Conservation (phyloP, 2,888 invertebrate species). For the Leucophenga montana region DNA sequence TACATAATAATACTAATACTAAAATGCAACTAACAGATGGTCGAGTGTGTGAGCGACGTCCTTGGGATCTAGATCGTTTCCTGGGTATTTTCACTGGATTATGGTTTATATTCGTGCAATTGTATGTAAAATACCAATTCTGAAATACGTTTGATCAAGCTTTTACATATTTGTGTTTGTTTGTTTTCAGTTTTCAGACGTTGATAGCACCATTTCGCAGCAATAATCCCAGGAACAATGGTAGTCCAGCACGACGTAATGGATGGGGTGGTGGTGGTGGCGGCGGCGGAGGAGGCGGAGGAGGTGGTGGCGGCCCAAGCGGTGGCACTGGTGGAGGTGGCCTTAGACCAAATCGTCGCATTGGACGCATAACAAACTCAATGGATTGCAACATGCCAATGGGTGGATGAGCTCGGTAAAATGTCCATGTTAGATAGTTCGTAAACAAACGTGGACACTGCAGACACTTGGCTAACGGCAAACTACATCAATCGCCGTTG, state of each 20-base stretch:
- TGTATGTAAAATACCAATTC: slow-evolving; percentile 49
- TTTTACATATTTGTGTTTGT: background rate
- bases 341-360: slow-evolving; percentile 55
- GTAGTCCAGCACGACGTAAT: slow-evolving; percentile 39
- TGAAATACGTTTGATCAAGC: too few relatives aligned
- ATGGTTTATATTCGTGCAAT: slow-evolving; percentile 60
- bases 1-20: background rate
- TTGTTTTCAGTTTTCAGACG: slow-evolving; percentile 60
- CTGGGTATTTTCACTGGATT: slow-evolving; percentile 56
- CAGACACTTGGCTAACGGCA: background rate
- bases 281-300: slow-evolving; percentile 39
- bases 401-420: slow-evolving; percentile 43
- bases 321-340: slow-evolving; percentile 53
- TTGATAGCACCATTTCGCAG: slow-evolving; percentile 59
- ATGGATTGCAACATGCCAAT: slow-evolving; percentile 34
- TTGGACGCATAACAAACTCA: slow-evolving; percentile 50
- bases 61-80: slow-evolving; percentile 62
- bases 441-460: slow-evolving; percentile 12
- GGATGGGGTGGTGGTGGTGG: slow-evolving; percentile 46
- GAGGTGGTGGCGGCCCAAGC: slow-evolving; percentile 48
- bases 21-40: slow-evolving; percentile 51
- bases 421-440: background rate
- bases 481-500: slow-evolving; percentile 3
- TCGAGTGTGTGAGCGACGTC: slow-evolving; percentile 62
- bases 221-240: slow-evolving; percentile 38